Evolutionary conservation across 2,888 invertebrate genomes (phyloP).

Genomic region (Tetragonisca angustula): DNA sequence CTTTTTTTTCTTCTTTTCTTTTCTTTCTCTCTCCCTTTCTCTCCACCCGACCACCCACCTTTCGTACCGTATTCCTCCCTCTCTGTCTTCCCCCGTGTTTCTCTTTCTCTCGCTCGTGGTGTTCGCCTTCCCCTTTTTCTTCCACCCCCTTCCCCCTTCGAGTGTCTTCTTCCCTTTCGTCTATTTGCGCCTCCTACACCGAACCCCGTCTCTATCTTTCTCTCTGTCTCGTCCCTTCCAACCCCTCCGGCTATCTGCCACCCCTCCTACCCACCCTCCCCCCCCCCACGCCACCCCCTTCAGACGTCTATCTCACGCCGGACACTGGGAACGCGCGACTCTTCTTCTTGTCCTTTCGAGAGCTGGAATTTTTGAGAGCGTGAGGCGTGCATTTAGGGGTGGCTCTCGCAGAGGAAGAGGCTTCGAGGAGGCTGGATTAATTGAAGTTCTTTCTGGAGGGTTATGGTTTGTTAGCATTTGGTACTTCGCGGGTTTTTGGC

Average conservation of each 20-base stretch:
- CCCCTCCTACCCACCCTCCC: neutral
- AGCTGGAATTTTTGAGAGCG: neutral
- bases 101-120: constrained; percentile 35
- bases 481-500: neutral
- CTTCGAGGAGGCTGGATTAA: neutral
- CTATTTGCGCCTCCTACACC: constrained; percentile 1
- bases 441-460: too few species aligned
- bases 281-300: neutral
- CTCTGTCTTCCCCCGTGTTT: constrained; percentile 26
- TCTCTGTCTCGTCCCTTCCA: too few species aligned
- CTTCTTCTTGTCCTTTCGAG: constrained; percentile 21
- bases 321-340: constrained; percentile 44
- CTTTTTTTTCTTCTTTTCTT: constrained; percentile 4
- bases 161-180: constrained; percentile 34
- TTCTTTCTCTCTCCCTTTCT: constrained; percentile 31
- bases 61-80: neutral
- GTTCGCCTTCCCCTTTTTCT: constrained; percentile 28
- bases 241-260: too few species aligned
- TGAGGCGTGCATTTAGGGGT: neutral
- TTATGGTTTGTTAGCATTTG: neutral
- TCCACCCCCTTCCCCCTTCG: constrained; percentile 1
- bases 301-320: constrained; percentile 14
- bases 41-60: constrained; percentile 31
- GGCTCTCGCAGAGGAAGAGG: neutral
- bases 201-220: too few species aligned